phyloP scores from a whole-genome alignment of 2,797 vertebrate genomes.

The Xiphorhynchus erythropygius region DNA sequence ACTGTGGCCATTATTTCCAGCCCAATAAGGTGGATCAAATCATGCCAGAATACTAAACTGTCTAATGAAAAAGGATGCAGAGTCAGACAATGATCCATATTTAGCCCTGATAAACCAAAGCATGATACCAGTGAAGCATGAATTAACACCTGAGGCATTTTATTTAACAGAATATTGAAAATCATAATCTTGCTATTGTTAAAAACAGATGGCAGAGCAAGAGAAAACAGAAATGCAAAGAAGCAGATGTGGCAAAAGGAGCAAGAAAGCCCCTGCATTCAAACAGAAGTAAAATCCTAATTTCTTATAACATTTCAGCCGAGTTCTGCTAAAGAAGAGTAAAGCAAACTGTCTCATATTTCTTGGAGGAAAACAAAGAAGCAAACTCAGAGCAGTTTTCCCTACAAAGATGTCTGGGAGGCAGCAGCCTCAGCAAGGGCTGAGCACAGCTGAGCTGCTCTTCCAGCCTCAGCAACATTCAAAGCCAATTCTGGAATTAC shows the following conservation, averaged over 20 bases:
- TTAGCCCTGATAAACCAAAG: constrained; percentile 20
- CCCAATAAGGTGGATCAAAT: constrained; percentile 48
- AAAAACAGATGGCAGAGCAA: not conserved
- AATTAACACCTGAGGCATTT: constrained; percentile 59
- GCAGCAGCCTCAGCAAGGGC: not conserved
- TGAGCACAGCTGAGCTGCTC: not conserved
- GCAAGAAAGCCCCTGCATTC: not conserved
- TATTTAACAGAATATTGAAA: constrained; percentile 35
- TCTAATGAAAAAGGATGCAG: constrained; percentile 49
- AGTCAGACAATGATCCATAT: constrained; percentile 39
- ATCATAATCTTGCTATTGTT: not conserved
- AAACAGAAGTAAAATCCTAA: not conserved
- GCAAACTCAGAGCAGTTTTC: not conserved
- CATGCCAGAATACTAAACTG: constrained; percentile 27
- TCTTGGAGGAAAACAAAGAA: not conserved
- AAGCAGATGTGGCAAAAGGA: not conserved
- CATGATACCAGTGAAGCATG: constrained; percentile 18
- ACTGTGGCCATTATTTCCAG: constrained; percentile 42
- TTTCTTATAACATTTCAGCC: not conserved
- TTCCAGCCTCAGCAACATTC: not conserved
- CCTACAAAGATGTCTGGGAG: not conserved
- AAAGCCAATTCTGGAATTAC: not conserved
- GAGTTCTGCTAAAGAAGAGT: not conserved
- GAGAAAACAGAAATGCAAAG: not conserved
- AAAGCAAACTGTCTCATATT: not conserved